Evolutionary conservation across 2,888 invertebrate genomes (phyloP).

Genomic region (Macrophya annulata): DNA sequence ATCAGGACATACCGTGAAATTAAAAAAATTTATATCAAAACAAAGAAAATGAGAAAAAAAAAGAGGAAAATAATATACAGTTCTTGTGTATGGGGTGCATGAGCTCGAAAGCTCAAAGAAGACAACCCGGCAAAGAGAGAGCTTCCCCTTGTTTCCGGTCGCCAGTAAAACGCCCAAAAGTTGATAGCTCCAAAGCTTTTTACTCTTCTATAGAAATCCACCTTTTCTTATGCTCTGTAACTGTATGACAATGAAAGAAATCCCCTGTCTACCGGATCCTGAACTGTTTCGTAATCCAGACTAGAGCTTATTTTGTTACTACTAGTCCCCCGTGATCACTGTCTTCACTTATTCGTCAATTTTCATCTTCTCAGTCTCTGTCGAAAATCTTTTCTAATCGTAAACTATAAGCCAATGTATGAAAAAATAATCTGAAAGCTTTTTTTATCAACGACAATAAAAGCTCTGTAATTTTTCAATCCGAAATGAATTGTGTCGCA

Average conservation of each 20-base stretch:
- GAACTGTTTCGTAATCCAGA: slow-evolving; percentile 38
- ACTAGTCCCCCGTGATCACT: neutral
- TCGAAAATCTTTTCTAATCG: too few relatives aligned
- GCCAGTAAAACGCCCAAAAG: slow-evolving; percentile 18
- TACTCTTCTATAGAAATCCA: slow-evolving; percentile 24
- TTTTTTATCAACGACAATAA: too few relatives aligned
- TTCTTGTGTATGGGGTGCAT: neutral
- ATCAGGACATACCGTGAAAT: neutral
- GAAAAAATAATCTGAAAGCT: neutral
- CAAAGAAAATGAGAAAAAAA: neutral
- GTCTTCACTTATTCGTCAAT: neutral
- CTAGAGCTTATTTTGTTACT: slow-evolving; percentile 33
- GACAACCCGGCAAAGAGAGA: slow-evolving; percentile 6
- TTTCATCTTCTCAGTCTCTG: neutral
- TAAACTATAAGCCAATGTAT: too few relatives aligned
- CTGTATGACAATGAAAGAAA: slow-evolving; percentile 28
- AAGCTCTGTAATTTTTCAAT: too few relatives aligned
- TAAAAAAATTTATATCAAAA: neutral
- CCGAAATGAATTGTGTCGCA: too few relatives aligned
- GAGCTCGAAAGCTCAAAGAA: slow-evolving; percentile 19
- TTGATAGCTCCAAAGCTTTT: slow-evolving; percentile 22
- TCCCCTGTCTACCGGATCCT: slow-evolving; percentile 10
- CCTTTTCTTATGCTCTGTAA: slow-evolving; percentile 23
- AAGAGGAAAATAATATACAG: neutral
- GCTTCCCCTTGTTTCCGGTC: slow-evolving; percentile 32